Base-by-base conservation (phyloP, 23 tunicate species). In the Trididemnum nubilum region DNA sequence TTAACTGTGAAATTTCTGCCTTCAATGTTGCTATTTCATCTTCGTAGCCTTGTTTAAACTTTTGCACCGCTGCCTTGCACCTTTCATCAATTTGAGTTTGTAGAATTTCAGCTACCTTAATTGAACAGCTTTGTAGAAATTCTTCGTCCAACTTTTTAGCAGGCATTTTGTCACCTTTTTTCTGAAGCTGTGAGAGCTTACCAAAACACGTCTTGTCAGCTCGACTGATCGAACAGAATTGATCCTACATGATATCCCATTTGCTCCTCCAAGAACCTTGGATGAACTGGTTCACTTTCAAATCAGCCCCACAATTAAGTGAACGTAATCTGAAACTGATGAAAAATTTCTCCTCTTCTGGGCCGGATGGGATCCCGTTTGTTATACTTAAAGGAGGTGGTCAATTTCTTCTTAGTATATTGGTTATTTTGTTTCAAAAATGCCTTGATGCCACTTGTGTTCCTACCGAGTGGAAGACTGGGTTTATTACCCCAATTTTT, bases 391-490 rank as follows among this genome's bases (percentile, higher is more conserved):
- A 61, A 61, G 3, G 29, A 12, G 67, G 67, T 22, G 67, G 67
- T 21, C 5, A 15, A 3, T 61, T 22, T 24, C 29, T 61, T 24
- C 26, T 61, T 4, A 21, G 29, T n/a, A 22, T 12, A 26, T n/a
- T 61, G 3, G 18, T 5, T n/a, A 61, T 22, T 22, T n/a, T 61
- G 3, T 61, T 21, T 61, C 67, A 61, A 24, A 22, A 4, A 61
- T 61, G 22, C 26, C 40, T 70, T 25, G 39, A 7, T 24, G 22
- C 18, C 9, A 23, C n/a, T 7, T 24, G 22, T 24, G 23, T 22
- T 70, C 76, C 76, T 25, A 30, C 5, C 26, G 38, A 70, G 18
- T 70, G 76, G 76, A 70, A 35, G 30, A 31, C 38, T 33, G 76
- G 40, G 5, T 31, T 25, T 70, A n/a, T 70, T n/a, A 70, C 76